Evolutionary conservation across 2,888 invertebrate genomes (phyloP).

Genomic region (Ariolimax columbianus): DNA sequence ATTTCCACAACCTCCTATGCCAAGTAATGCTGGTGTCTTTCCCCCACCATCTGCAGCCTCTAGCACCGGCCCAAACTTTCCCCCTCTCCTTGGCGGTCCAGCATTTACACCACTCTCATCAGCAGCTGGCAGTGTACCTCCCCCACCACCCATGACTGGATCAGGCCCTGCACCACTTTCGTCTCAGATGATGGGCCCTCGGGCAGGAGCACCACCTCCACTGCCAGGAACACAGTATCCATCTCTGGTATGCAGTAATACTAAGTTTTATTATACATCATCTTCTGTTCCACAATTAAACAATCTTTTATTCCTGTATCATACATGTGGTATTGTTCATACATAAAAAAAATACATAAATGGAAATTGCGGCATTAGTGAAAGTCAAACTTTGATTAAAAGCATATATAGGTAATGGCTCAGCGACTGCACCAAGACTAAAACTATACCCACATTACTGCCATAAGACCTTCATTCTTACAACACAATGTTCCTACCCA

Average conservation of each 20-base stretch:
- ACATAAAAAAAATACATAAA: too few relatives aligned
- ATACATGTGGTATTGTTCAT: too few relatives aligned
- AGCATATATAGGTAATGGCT: too few relatives aligned
- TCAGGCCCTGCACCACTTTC: slow-evolving; percentile 1
- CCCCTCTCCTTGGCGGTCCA: slow-evolving; percentile 30
- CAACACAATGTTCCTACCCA: too few relatives aligned
- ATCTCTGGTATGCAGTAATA: slow-evolving; percentile 34
- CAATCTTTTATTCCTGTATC: too few relatives aligned
- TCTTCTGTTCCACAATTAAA: too few relatives aligned
- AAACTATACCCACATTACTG: too few relatives aligned
- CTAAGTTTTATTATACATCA: not conserved
- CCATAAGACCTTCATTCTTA: too few relatives aligned
- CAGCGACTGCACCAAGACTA: too few relatives aligned
- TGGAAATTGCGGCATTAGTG: too few relatives aligned
- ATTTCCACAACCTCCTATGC: slow-evolving; percentile 15
- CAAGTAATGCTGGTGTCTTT: not conserved
- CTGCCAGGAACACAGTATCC: slow-evolving; percentile 4
- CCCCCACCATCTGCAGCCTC: slow-evolving; percentile 28
- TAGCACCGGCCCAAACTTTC: slow-evolving; percentile 21
- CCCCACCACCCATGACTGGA: slow-evolving; percentile 20
- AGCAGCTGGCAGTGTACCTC: not conserved
- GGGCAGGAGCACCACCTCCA: slow-evolving; percentile 14
- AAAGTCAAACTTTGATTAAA: too few relatives aligned
- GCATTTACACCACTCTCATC: slow-evolving; percentile 35
- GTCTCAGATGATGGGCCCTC: slow-evolving; percentile 9